Evolutionary conservation across 2,113 vertebrate species (phyloP).

Genomic region (Fregetta grallaria): DNA sequence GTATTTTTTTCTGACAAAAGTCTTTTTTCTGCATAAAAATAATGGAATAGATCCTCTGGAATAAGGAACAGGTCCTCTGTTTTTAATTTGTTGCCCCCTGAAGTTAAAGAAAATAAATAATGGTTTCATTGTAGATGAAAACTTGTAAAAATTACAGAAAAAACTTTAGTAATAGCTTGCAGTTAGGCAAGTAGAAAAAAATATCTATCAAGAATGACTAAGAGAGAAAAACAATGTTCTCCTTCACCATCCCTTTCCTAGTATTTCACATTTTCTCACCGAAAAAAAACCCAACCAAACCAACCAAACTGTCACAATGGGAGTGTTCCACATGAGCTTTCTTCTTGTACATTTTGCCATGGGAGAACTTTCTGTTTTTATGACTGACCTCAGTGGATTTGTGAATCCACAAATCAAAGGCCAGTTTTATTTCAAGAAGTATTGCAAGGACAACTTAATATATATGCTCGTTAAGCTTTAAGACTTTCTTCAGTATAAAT

Average conservation of each 20-base stretch:
- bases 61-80: background rate
- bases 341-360: background rate
- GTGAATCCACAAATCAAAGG: background rate
- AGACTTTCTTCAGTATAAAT: background rate
- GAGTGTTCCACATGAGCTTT: background rate
- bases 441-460: background rate
- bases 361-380: background rate
- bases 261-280: background rate
- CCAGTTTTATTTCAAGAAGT: background rate
- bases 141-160: background rate
- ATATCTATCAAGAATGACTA: background rate
- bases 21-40: background rate
- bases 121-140: background rate
- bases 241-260: background rate
- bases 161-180: background rate
- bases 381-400: background rate
- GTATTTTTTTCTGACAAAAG: rapidly evolving
- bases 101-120: background rate
- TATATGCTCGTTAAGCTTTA: background rate
- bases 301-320: background rate
- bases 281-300: background rate
- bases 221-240: background rate
- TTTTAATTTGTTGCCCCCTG: background rate
- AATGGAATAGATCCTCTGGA: background rate
- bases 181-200: background rate